A percentile compares a stretch with the other conserved stretches of the same genome.
Conservation (phyloP, 64 coral and sea anemone genomes). For the Porites australiensis region DNA sequence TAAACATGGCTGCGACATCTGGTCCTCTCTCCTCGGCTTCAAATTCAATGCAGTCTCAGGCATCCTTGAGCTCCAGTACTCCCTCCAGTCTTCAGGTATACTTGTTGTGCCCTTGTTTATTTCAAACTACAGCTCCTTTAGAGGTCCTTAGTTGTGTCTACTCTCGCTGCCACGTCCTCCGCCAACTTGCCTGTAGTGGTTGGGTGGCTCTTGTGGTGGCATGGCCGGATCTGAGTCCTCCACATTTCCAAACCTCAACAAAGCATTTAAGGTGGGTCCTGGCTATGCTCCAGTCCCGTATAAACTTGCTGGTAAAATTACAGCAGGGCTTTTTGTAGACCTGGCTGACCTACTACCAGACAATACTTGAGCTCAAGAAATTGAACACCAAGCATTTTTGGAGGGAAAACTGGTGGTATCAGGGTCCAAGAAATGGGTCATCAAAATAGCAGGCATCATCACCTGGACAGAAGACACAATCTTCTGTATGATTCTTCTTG, state of each 20-base stretch:
- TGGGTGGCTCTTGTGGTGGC: background rate
- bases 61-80: no score
- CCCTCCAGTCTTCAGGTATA: no score
- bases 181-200: background rate
- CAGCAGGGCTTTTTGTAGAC: background rate
- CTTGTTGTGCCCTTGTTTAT: no score
- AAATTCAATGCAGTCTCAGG: no score
- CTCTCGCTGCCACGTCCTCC: no score
- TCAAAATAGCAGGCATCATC: background rate
- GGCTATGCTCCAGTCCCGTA: conserved; percentile 28
- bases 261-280: conserved; percentile 9
- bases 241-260: background rate
- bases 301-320: conserved; percentile 12
- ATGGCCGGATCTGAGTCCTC: background rate
- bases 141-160: background rate
- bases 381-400: background rate
- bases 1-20: no score
- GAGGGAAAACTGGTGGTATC: background rate
- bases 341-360: background rate
- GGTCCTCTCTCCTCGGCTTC: no score
- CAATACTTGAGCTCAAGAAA: conserved; percentile 17
- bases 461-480: background rate
- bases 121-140: no score
- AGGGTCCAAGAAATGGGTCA: background rate
- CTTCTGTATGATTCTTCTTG: background rate